A percentile compares a stretch with the other conserved stretches of the same genome.
Evolutionary conservation across 2,113 vertebrate genomes (phyloP).

Genomic region (Poecilia latipinna): DNA sequence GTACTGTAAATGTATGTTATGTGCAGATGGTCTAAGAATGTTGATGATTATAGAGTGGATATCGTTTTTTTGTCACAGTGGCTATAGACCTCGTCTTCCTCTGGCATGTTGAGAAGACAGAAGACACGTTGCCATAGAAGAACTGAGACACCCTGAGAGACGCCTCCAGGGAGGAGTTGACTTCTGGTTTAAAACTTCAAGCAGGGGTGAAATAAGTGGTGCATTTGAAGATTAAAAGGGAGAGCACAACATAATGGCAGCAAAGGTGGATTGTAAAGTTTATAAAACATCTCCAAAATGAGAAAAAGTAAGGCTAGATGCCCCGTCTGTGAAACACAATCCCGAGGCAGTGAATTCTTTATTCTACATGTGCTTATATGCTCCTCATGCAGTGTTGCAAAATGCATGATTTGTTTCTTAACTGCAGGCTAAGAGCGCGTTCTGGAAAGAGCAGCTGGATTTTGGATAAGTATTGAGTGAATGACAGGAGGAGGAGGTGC

Average conservation of each 20-base stretch:
- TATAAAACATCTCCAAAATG: slow-evolving; percentile 13
- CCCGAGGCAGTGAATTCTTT: slow-evolving; percentile 29
- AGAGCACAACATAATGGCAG: slow-evolving; percentile 30
- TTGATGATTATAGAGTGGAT: slow-evolving; percentile 59
- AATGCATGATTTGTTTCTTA: slow-evolving; percentile 12
- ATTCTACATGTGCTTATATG: slow-evolving; percentile 22
- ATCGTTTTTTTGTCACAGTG: slow-evolving; percentile 48
- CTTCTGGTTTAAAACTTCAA: slow-evolving; percentile 32
- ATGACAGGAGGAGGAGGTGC: slow-evolving; percentile 20
- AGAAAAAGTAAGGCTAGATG: slow-evolving; percentile 3
- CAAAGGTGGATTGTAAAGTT: slow-evolving; percentile 20
- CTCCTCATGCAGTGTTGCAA: slow-evolving; percentile 26
- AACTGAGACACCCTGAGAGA: slow-evolving; percentile 46
- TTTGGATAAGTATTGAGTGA: slow-evolving; percentile 49
- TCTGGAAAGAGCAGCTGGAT: slow-evolving; percentile 50
- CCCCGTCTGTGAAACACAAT: slow-evolving; percentile 22
- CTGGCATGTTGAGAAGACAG: slow-evolving; percentile 26
- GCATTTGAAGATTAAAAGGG: slow-evolving; percentile 12
- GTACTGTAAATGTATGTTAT: slow-evolving; percentile 49
- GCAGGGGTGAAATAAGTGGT: background rate
- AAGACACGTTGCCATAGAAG: slow-evolving; percentile 48
- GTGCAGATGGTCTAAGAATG: slow-evolving; percentile 47
- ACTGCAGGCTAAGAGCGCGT: slow-evolving; percentile 23
- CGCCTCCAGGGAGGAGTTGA: slow-evolving; percentile 37
- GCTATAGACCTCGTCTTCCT: slow-evolving; percentile 25